phyloP scores from a whole-genome alignment of 2,797 vertebrate species.

The Liasis olivaceus region DNA sequence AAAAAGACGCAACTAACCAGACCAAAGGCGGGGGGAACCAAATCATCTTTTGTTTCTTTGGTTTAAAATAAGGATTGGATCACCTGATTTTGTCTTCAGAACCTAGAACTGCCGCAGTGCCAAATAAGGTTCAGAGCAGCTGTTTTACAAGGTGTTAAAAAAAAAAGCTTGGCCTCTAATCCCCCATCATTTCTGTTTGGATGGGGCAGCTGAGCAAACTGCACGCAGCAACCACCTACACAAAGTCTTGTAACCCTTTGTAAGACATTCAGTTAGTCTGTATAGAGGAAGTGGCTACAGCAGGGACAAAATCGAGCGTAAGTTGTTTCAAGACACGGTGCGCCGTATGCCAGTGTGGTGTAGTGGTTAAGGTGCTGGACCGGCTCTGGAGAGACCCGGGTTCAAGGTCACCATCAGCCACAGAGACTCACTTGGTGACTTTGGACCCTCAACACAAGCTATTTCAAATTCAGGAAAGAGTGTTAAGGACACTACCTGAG shows the following conservation, averaged over 20 bases:
- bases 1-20: no score
- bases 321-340: neutral
- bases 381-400: neutral
- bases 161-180: neutral
- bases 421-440: neutral
- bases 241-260: neutral
- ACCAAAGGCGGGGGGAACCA: neutral
- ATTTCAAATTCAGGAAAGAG: neutral
- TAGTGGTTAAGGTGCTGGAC: neutral
- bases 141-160: neutral
- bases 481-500: neutral
- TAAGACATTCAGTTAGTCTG: neutral
- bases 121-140: neutral
- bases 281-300: neutral
- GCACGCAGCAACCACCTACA: neutral
- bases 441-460: neutral
- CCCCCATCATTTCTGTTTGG: neutral
- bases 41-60: neutral
- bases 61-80: neutral
- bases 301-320: neutral
- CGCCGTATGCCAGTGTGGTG: neutral
- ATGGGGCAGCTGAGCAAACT: constrained; percentile 1
- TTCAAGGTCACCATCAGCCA: neutral
- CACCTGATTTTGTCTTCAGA: neutral
- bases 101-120: neutral